Percentiles rank a stretch among this genome's conserved stretches.
These are phyloP conservation scores for Coleophora flavipennella DNA, from an alignment of 2,888 invertebrate genomes.

Conservation along the genomic window DNA sequence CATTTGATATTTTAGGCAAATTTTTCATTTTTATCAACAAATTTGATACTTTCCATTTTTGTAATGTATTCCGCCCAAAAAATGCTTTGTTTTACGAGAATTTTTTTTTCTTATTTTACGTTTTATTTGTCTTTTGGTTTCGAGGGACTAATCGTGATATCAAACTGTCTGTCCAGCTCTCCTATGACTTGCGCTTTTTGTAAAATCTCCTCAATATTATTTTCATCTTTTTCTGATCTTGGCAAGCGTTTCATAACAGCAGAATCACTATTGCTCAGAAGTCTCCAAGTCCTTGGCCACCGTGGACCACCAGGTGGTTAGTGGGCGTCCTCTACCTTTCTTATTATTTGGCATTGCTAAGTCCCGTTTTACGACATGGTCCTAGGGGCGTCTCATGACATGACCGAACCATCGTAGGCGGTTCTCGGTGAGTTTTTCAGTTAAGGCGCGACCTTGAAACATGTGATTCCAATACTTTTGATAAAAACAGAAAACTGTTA, in stretches of 20 bases:
- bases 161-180: conserved; percentile 8
- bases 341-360: too few species aligned
- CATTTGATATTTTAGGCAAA: conserved; percentile 10
- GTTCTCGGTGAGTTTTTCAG: conserved; percentile 17
- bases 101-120: conserved; percentile 12
- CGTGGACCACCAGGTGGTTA: too few species aligned
- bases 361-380: too few species aligned
- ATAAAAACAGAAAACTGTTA: conserved; percentile 5
- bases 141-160: conserved; percentile 17
- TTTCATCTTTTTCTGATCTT: background rate
- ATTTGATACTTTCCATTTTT: conserved; percentile 6
- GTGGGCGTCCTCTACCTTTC: too few species aligned
- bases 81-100: conserved; percentile 11
- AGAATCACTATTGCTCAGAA: conserved; percentile 14
- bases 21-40: conserved; percentile 5
- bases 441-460: conserved; percentile 13
- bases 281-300: too few species aligned
- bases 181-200: conserved; percentile 10
- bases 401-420: too few species aligned
- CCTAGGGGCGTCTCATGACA: too few species aligned
- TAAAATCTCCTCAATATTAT: conserved; percentile 1
- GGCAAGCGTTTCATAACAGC: conserved; percentile 12
- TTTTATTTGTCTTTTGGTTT: conserved; percentile 12
- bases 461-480: conserved; percentile 10
- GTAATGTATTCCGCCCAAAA: conserved; percentile 11